Base-by-base conservation (phyloP, 2,797 vertebrate genomes). In the Rhynchonycteris naso region DNA sequence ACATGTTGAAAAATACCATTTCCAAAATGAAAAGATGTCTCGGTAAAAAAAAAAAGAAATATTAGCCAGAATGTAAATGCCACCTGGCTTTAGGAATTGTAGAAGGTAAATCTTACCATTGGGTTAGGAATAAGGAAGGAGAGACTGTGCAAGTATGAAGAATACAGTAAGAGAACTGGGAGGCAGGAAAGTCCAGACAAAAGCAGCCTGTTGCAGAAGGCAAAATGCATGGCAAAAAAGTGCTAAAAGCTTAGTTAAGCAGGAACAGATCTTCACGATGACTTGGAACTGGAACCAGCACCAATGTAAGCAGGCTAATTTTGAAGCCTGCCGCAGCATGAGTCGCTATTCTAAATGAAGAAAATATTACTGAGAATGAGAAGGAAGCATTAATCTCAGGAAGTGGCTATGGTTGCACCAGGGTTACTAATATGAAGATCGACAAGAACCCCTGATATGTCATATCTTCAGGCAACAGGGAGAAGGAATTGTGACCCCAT, bases 1-100 rank as follows among this genome's bases (percentile, higher is more conserved):
- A 82, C 43, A 79, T 56, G n/a, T 89, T 86, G 35, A 76, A 89
- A 96, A 95, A 69, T 93, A 26, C 14, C 58, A 88, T 93, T 95
- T 90, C 50, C 18, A 83, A 91, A 94, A 92, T 71, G 35, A 30
- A 92, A 95, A 95, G 87, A 95, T 16, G 16, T 3, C 56, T 93
- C 76, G 6, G 59, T 56, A 89, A 86, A 86, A 30, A 43, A 43
- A 43, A 43, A 28, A 79, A 92, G 35, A 97, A 82, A 69, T 58
- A 50, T 38, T 59, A 76, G 54, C 13, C 89, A 84, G 43, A 91
- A 66, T 47, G 14, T 50, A 74, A 81, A 91, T 58, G 38, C 26
- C 58, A 92, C 50, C 30, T 66, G 71, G 15, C 65, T 85, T 93
- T 86, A 88, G 24, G 38, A 75, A 35, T 71, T 63, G 10, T 43